phyloP scores from a whole-genome alignment of 2,797 vertebrate species.

The Phoxinus dragarum region DNA sequence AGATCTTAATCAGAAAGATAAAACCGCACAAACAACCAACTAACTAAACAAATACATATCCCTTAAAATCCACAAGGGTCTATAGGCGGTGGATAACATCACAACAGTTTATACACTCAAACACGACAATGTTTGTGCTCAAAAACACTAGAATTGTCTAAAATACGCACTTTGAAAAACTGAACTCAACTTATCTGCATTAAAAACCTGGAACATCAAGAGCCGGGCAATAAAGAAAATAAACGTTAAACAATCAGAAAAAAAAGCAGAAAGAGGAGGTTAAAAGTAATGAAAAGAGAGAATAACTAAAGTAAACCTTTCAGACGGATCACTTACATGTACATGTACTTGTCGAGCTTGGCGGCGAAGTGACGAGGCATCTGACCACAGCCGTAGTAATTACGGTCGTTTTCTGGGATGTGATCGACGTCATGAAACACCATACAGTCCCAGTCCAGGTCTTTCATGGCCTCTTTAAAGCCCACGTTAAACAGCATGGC shows the following conservation, averaged over 20 bases:
- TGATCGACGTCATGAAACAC: slow-evolving; percentile 97
- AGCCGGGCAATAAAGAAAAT: slow-evolving; percentile 1
- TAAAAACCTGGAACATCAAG: slow-evolving; percentile 4
- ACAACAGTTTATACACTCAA: background rate
- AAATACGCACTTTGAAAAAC: slow-evolving; percentile 14
- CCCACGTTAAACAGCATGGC: slow-evolving; percentile 98
- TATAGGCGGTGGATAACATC: background rate
- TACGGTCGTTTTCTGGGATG: slow-evolving; percentile 93
- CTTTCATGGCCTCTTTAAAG: slow-evolving; percentile 95
- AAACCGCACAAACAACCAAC: background rate
- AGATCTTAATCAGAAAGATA: background rate
- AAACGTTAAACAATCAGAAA: slow-evolving; percentile 7
- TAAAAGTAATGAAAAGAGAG: background rate
- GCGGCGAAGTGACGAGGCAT: slow-evolving; percentile 96
- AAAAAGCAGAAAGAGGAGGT: background rate
- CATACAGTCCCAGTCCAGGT: slow-evolving; percentile 90
- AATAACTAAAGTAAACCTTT: background rate
- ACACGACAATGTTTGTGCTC: background rate
- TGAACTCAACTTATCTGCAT: slow-evolving; percentile 21
- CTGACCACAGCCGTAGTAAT: slow-evolving; percentile 95
- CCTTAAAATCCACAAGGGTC: background rate
- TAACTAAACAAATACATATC: background rate
- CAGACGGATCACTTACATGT: slow-evolving; percentile 84
- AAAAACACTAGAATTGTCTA: background rate
- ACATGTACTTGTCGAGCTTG: slow-evolving; percentile 97